Evolutionary conservation across 2,113 vertebrate genomes (phyloP).

Genomic region (Lepus timidus): DNA sequence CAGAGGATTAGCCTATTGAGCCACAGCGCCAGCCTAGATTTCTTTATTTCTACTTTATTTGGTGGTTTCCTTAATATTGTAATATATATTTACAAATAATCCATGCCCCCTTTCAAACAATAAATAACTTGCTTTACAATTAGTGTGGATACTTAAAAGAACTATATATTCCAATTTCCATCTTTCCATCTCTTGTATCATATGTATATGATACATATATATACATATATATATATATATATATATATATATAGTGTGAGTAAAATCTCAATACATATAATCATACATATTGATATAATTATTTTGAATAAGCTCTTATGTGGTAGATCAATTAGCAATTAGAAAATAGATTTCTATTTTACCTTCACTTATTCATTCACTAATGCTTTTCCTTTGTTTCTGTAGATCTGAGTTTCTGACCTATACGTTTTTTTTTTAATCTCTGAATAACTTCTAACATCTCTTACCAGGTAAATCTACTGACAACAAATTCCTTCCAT

Average conservation of each 20-base stretch:
- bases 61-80: not conserved
- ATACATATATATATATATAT: not conserved
- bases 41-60: not conserved
- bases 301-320: not conserved
- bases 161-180: not conserved
- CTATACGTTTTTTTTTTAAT: not conserved
- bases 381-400: not conserved
- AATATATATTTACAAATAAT: not conserved
- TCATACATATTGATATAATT: not conserved
- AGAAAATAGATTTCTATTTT: not conserved
- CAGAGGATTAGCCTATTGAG: too few relatives aligned
- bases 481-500: not conserved
- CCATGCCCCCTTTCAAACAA: too few relatives aligned
- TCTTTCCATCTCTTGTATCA: not conserved
- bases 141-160: not conserved
- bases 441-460: not conserved
- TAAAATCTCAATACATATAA: too few relatives aligned
- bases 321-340: not conserved
- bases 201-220: not conserved
- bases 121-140: not conserved
- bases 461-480: not conserved
- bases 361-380: not conserved
- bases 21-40: not conserved
- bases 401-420: not conserved
- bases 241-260: not conserved